A percentile compares a stretch with the other conserved stretches of the same genome.
Evolutionary conservation across 2,888 invertebrate genomes (phyloP).

Genomic region (Cheilosia vernalis): DNA sequence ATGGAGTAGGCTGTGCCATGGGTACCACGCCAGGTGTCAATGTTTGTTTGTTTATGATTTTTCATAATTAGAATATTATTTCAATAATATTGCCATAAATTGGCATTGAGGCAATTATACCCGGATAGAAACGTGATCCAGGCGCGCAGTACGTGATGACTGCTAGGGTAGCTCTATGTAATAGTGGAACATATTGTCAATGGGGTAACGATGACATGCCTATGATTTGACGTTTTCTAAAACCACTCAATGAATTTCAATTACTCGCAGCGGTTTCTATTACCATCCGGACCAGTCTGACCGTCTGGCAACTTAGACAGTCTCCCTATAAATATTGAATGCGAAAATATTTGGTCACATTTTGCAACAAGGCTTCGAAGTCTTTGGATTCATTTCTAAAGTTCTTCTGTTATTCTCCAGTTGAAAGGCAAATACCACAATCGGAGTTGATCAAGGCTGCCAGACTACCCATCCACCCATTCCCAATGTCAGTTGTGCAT

Average conservation of each 20-base stretch:
- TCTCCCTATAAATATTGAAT: neutral
- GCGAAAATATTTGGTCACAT: neutral
- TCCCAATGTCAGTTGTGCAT: constrained; percentile 3
- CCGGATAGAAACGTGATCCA: constrained; percentile 36
- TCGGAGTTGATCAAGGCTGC: neutral
- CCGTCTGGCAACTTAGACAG: neutral
- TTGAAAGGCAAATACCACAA: neutral
- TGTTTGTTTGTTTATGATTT: constrained; percentile 57
- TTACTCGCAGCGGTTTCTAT: no score
- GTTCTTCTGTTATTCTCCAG: neutral
- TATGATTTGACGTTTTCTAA: no score
- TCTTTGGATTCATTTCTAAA: neutral
- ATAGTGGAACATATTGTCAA: no score
- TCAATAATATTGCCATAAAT: constrained; percentile 66
- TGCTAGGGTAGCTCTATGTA: no score
- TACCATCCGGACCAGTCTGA: no score
- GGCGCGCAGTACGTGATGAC: neutral
- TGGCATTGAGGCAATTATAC: constrained; percentile 54
- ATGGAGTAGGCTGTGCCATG: neutral
- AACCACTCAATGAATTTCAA: no score
- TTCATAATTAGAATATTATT: constrained; percentile 71
- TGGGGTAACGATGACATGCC: no score
- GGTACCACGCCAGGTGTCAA: constrained; percentile 56
- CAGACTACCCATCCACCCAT: neutral
- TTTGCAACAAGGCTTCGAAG: neutral